phyloP scores from a whole-genome alignment of 1,140 invertebrate species.

The Hylyphantes graminicola region DNA sequence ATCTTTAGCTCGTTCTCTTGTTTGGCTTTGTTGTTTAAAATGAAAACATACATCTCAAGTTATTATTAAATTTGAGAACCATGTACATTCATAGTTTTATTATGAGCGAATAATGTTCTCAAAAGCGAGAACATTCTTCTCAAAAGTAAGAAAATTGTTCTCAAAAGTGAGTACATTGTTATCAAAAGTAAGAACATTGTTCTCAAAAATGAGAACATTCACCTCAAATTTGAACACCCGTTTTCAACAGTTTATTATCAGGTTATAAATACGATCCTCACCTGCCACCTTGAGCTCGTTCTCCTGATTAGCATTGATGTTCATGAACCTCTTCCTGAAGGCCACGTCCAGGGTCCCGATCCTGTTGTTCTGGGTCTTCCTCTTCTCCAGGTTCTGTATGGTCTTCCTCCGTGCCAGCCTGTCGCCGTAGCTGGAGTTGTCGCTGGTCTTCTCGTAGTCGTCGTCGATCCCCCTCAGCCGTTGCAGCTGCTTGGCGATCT shows the following conservation, averaged over 20 bases:
- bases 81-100: too few species aligned
- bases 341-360: slow-evolving; percentile 94
- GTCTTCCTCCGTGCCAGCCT: slow-evolving; percentile 86
- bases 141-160: too few species aligned
- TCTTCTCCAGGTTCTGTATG: slow-evolving; percentile 90
- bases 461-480: slow-evolving; percentile 70
- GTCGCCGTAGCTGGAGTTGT: slow-evolving; percentile 83
- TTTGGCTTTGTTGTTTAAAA: slow-evolving; percentile 81
- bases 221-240: too few species aligned
- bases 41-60: too few species aligned
- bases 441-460: slow-evolving; percentile 78
- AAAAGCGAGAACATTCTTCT: too few species aligned
- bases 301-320: slow-evolving; percentile 78
- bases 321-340: slow-evolving; percentile 91
- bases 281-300: slow-evolving; percentile 60
- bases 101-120: too few species aligned
- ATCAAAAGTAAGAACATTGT: too few species aligned
- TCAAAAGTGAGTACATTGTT: too few species aligned
- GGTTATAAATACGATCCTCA: background rate
- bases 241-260: background rate
- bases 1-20: slow-evolving; percentile 70
- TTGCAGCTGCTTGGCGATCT: slow-evolving; percentile 92
- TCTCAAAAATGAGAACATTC: too few species aligned
- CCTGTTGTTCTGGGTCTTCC: slow-evolving; percentile 78
- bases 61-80: too few species aligned